These are phyloP conservation scores for Phenganax marumi DNA, from an alignment of 92 coral and sea anemone species.

Conservation along the genomic window DNA sequence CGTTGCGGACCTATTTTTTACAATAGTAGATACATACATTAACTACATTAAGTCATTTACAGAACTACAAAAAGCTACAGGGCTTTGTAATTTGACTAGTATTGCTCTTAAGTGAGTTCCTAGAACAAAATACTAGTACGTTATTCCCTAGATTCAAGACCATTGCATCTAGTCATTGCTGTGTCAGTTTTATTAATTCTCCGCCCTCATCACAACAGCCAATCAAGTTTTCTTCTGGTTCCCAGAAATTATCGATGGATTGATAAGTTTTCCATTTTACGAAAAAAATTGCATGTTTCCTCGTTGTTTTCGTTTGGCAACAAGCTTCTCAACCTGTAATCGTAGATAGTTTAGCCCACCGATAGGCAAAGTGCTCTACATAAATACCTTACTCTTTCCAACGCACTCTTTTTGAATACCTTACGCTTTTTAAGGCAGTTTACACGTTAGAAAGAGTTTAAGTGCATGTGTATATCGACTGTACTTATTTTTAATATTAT, in stretches of 20 bases:
- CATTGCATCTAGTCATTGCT: background rate
- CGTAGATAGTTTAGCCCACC: too few relatives aligned
- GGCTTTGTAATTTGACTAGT: too few relatives aligned
- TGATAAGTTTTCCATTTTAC: slow-evolving; percentile 68
- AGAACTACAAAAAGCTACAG: too few relatives aligned
- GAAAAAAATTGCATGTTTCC: slow-evolving; percentile 58
- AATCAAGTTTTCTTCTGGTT: slow-evolving; percentile 63
- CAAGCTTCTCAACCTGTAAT: slow-evolving; percentile 59
- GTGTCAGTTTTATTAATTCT: slow-evolving; percentile 8
- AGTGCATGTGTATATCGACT: too few relatives aligned
- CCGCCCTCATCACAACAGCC: slow-evolving; percentile 59
- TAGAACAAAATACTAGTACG: too few relatives aligned
- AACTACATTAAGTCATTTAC: too few relatives aligned
- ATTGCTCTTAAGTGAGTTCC: too few relatives aligned
- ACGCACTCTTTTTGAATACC: background rate
- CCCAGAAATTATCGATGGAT: slow-evolving; percentile 64
- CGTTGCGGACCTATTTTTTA: too few relatives aligned
- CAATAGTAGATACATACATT: too few relatives aligned
- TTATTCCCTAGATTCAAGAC: too few relatives aligned
- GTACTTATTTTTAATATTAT: too few relatives aligned
- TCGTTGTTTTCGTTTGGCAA: slow-evolving; percentile 45
- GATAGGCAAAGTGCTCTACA: too few relatives aligned
- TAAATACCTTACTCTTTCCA: background rate
- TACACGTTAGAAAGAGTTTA: background rate
- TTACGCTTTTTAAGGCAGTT: background rate